phyloP scores from a whole-genome alignment of 1,140 invertebrate species.

The Hycleus phaleratus region DNA sequence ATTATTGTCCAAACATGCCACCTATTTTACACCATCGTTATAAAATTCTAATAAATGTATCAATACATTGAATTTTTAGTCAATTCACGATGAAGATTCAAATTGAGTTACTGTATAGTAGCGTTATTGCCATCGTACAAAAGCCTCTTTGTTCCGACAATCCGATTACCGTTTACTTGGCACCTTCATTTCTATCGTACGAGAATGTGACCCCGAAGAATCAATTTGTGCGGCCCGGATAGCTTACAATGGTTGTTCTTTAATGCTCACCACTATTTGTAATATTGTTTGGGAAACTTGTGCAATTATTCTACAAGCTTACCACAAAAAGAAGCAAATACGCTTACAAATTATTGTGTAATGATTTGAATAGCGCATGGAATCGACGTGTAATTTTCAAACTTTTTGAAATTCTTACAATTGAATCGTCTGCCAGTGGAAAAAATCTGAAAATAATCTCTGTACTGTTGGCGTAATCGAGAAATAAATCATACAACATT shows the following conservation, averaged over 20 bases:
- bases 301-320: constrained; percentile 9
- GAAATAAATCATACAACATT: too few species aligned
- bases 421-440: too few species aligned
- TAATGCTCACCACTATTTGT: constrained; percentile 10
- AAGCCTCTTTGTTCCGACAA: constrained; percentile 16
- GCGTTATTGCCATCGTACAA: background rate
- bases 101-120: too few species aligned
- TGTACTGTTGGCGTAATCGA: background rate
- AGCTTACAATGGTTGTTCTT: constrained; percentile 7
- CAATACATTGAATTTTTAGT: too few species aligned
- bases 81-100: too few species aligned
- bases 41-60: background rate
- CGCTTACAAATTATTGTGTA: background rate
- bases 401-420: too few species aligned
- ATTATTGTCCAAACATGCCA: constrained; percentile 8
- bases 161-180: constrained; percentile 18
- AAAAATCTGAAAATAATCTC: background rate
- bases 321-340: background rate
- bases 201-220: constrained; percentile 11
- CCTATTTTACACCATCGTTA: background rate
- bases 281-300: constrained; percentile 15
- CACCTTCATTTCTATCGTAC: constrained; percentile 6
- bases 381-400: background rate
- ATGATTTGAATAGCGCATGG: background rate
- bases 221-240: constrained; percentile 11